These are phyloP conservation scores for Eupleurogrammus muticus DNA, from an alignment of 2,797 vertebrate genomes.

Conservation along the genomic window DNA sequence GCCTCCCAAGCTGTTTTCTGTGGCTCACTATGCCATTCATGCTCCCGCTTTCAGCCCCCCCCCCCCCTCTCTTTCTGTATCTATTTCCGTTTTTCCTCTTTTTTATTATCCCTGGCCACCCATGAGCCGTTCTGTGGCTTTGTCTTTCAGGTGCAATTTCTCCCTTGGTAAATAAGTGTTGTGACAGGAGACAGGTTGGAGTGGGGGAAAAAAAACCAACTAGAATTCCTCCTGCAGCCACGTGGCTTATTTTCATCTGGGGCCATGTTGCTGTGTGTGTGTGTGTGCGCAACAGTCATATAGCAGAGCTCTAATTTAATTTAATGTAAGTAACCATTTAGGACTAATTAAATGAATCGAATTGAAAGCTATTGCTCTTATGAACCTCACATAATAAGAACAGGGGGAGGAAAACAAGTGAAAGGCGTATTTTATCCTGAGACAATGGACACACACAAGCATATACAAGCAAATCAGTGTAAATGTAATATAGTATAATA, in stretches of 20 bases:
- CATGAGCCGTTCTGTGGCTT: constrained; percentile 49
- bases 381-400: not conserved
- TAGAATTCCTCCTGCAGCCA: constrained; percentile 34
- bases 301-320: constrained; percentile 18
- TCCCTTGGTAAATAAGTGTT: constrained; percentile 68
- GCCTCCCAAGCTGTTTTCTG: constrained; percentile 73
- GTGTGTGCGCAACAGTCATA: constrained; percentile 22
- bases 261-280: constrained; percentile 6
- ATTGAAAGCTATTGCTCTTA: not conserved
- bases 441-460: not conserved
- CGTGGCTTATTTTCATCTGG: constrained; percentile 27
- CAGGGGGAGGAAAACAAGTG: not conserved
- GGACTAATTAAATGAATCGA: constrained; percentile 10
- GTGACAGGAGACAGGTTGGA: constrained; percentile 63
- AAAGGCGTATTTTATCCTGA: not conserved
- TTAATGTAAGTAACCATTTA: constrained; percentile 24
- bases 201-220: constrained; percentile 32
- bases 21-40: constrained; percentile 59
- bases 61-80: constrained; percentile 26
- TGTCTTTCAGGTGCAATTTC: constrained; percentile 65
- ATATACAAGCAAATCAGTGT: not conserved
- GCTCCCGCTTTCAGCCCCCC: constrained; percentile 21
- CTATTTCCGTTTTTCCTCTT: constrained; percentile 50
- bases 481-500: not conserved
- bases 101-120: constrained; percentile 59